Evolutionary conservation across 2,888 invertebrate genomes (phyloP).

Genomic region (Amblyteles armatorius): DNA sequence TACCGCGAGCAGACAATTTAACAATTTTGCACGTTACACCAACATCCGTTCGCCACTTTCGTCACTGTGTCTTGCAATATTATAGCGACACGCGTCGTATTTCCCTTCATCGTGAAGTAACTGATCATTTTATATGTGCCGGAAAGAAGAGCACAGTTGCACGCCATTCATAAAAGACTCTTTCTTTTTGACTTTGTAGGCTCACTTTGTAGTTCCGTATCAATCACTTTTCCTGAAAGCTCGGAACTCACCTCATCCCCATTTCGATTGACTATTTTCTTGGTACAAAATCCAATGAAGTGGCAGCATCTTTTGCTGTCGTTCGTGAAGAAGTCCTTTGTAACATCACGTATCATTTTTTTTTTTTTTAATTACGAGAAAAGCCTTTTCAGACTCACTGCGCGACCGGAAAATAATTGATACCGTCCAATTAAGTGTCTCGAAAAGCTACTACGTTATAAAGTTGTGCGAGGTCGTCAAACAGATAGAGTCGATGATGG

Average conservation of each 20-base stretch:
- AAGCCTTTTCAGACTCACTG: neutral
- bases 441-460: constrained; percentile 15
- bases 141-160: neutral
- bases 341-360: neutral
- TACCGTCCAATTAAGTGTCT: constrained; percentile 37
- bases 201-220: constrained; percentile 11
- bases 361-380: neutral
- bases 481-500: constrained; percentile 28
- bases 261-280: constrained; percentile 11
- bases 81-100: neutral
- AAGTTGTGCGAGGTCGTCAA: constrained; percentile 6
- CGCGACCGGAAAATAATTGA: neutral
- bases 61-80: constrained; percentile 10
- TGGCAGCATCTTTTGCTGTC: neutral
- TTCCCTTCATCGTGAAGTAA: neutral
- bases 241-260: neutral
- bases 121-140: neutral
- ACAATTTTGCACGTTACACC: constrained; percentile 24
- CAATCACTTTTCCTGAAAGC: neutral
- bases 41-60: neutral
- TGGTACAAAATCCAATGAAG: constrained; percentile 16
- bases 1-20: constrained; percentile 25
- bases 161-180: neutral
- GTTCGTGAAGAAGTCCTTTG: neutral
- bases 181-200: constrained; percentile 11